Base-by-base conservation (phyloP, 2,797 vertebrate genomes). In the Melanotaenia maccullochi region DNA sequence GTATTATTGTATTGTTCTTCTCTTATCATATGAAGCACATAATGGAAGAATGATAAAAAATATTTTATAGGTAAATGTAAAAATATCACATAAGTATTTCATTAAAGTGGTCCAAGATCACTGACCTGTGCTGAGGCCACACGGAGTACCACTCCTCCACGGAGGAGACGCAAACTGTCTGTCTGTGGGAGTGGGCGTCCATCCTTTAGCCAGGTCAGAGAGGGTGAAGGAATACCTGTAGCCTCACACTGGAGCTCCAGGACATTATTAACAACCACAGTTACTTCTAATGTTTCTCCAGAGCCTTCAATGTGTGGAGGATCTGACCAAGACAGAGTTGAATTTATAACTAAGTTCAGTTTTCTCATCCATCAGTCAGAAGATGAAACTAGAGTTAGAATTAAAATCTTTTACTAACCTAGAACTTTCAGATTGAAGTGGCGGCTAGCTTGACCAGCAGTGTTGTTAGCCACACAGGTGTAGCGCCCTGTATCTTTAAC, bases 171-270 rank as follows among this genome's bases (percentile, higher is more conserved):
- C 60, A 96, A 24, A 36, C 94, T 91, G 25, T 96, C 93, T 0
- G 85, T 96, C 79, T 95, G 96, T 28, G 93, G 93, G 47, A 99
- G 93, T 0, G 95, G 96, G 7, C 95, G 94, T 7, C 97, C 98
- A 60, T 99, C 97, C 89, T 97, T 99, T 93, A 99, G 92, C 98
- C 98, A 99, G 5, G 96, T 96, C 68, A 99, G 87, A 83, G 94
- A 93, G 56, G 98, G 98, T 9, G 89, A 30, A 4, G 98, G 98
- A 76, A 97, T 95, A 49, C 98, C 98, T 54, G 95, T 94, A 54
- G 95, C 94, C 60, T 95, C 71, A 81, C 98, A 99, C 42, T 84
- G 83, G 25, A 99, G 94, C 85, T 99, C 96, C 74, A 99, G 86
- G 11, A 93, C 93, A 20, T 96, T 94, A 91, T 96, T 96, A 28